Evolutionary conservation across 2,113 vertebrate species (phyloP).

Genomic region (Azemiops feae): DNA sequence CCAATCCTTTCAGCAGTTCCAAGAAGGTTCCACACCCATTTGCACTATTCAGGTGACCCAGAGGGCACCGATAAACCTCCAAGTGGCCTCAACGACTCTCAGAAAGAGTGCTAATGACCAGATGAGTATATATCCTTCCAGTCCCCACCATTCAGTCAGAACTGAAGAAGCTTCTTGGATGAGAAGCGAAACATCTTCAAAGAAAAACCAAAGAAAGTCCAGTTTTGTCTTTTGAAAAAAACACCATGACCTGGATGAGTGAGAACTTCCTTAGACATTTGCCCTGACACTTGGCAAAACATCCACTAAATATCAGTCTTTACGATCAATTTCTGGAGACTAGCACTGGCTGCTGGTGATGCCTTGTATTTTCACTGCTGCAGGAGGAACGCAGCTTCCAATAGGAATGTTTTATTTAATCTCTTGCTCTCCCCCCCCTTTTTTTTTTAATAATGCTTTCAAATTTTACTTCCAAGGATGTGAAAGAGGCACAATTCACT

Average conservation of each 20-base stretch:
- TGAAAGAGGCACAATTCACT: conserved; percentile 18
- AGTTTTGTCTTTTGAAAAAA: neutral
- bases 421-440: neutral
- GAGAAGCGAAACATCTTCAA: neutral
- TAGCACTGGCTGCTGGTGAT: neutral
- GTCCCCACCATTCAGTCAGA: too few relatives aligned
- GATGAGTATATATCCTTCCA: too few relatives aligned
- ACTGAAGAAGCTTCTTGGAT: too few relatives aligned
- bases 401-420: neutral
- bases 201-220: neutral
- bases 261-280: neutral
- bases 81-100: too few relatives aligned
- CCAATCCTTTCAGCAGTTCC: too few relatives aligned
- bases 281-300: neutral
- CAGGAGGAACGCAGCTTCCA: neutral
- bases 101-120: too few relatives aligned
- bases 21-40: too few relatives aligned
- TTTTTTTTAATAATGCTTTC: neutral
- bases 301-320: neutral
- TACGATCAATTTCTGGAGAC: neutral
- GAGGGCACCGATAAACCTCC: too few relatives aligned
- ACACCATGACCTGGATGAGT: neutral
- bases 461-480: neutral
- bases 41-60: too few relatives aligned
- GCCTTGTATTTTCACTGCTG: neutral